Evolutionary conservation across 1,140 invertebrate species (phyloP).

Genomic region (Drosophila guanche): DNA sequence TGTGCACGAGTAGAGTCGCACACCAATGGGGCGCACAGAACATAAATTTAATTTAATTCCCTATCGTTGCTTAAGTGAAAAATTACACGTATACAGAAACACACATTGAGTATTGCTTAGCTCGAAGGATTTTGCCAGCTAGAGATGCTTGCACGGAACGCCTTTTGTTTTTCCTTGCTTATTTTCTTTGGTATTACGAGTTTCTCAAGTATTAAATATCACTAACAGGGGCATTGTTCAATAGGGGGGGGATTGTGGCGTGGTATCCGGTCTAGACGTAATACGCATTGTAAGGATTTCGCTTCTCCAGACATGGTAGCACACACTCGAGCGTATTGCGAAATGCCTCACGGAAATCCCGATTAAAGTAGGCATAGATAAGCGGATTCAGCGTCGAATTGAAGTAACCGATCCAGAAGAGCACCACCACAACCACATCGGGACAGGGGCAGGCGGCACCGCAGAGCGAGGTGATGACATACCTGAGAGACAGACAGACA

Average conservation of each 20-base stretch:
- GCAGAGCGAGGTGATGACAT: constrained; percentile 93
- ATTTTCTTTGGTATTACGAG: constrained; percentile 31
- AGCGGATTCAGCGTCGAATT: constrained; percentile 98
- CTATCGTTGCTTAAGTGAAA: constrained; percentile 55
- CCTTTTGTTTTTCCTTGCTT: constrained; percentile 10
- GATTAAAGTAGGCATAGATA: constrained; percentile 99
- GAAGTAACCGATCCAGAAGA: constrained; percentile 95
- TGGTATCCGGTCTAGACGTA: constrained; percentile 80
- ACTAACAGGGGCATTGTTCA: constrained; percentile 53
- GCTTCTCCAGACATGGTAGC: constrained; percentile 87
- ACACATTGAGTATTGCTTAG: constrained; percentile 75
- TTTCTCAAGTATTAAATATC: constrained; percentile 64
- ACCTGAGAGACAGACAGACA: constrained; percentile 85
- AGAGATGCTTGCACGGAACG: constrained; percentile 34
- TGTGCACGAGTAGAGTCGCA: constrained; percentile 11
- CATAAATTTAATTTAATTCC: constrained; percentile 49
- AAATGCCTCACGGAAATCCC: constrained; percentile 98
- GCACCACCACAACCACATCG: constrained; percentile 90
- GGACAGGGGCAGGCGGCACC: constrained; percentile 92
- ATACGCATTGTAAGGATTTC: constrained; percentile 85
- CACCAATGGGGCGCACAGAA: constrained; percentile 19
- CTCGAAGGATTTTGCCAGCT: constrained; percentile 56
- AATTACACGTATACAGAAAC: constrained; percentile 64
- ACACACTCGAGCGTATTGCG: constrained; percentile 95
- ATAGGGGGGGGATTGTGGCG: constrained; percentile 1